phyloP scores from a whole-genome alignment of 2,113 vertebrate genomes.

The Emberiza fucata region DNA sequence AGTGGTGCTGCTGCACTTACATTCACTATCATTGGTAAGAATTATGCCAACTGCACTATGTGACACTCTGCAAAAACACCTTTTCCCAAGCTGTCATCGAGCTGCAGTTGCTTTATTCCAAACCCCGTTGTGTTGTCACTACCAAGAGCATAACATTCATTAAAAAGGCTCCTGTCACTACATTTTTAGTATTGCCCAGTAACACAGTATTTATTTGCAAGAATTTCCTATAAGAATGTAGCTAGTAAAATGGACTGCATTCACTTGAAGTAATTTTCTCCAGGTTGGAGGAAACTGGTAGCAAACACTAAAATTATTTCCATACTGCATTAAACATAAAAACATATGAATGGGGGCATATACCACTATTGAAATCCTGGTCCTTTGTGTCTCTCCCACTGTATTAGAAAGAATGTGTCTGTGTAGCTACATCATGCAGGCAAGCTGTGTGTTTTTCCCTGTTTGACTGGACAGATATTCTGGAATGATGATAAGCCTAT shows the following conservation, averaged over 20 bases:
- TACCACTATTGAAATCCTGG: background rate
- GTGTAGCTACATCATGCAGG: background rate
- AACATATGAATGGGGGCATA: background rate
- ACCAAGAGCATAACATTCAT: background rate
- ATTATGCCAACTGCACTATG: background rate
- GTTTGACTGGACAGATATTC: background rate
- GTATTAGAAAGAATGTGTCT: background rate
- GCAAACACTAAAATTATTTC: background rate
- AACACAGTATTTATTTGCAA: background rate
- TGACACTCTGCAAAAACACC: background rate
- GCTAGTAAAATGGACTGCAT: background rate
- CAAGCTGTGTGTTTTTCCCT: background rate
- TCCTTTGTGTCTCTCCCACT: background rate
- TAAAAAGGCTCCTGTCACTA: background rate
- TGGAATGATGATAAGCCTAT: background rate
- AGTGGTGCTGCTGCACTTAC: background rate
- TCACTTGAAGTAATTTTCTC: background rate
- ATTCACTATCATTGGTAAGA: background rate
- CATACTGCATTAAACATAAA: background rate
- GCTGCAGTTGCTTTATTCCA: background rate
- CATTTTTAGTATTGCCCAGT: background rate
- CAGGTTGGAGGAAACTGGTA: background rate
- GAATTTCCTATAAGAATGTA: background rate
- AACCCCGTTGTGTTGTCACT: accelerated
- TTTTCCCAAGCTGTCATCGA: background rate